Evolutionary conservation across 2,113 vertebrate genomes (phyloP).

Genomic region (Nipponia nippon): DNA sequence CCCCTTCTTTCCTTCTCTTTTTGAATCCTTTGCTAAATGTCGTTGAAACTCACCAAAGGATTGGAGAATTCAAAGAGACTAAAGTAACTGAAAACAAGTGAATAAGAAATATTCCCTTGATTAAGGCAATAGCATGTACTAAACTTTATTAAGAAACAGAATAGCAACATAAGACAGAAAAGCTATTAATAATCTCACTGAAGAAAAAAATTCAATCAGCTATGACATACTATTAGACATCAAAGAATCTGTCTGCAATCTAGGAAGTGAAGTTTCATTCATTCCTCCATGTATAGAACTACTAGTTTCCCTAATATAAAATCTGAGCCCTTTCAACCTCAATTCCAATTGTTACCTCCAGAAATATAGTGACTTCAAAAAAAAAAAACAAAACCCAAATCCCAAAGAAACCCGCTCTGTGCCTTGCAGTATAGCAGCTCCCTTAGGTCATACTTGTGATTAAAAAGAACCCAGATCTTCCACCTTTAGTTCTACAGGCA

Average conservation of each 20-base stretch:
- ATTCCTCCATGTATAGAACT: not conserved
- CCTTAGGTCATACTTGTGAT: not conserved
- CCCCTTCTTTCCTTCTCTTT: not conserved
- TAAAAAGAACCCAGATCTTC: not conserved
- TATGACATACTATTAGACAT: not conserved
- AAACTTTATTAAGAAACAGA: not conserved
- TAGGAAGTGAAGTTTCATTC: not conserved
- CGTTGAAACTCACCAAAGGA: not conserved
- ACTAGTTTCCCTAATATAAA: not conserved
- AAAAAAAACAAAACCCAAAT: not conserved
- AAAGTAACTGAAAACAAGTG: not conserved
- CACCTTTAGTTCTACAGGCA: not conserved
- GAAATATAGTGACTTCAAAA: not conserved
- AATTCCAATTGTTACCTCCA: not conserved
- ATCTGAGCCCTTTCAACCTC: not conserved
- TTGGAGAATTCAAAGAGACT: not conserved
- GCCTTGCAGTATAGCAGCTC: not conserved
- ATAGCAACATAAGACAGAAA: not conserved
- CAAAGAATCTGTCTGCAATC: not conserved
- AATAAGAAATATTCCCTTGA: not conserved
- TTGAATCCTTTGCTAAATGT: not conserved
- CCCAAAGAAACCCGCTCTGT: rapidly evolving
- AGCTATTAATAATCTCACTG: not conserved
- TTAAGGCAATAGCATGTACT: not conserved
- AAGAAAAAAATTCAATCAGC: not conserved